Conservation (phyloP, 2,888 invertebrate genomes). For the Tricholauxania praeusta region DNA sequence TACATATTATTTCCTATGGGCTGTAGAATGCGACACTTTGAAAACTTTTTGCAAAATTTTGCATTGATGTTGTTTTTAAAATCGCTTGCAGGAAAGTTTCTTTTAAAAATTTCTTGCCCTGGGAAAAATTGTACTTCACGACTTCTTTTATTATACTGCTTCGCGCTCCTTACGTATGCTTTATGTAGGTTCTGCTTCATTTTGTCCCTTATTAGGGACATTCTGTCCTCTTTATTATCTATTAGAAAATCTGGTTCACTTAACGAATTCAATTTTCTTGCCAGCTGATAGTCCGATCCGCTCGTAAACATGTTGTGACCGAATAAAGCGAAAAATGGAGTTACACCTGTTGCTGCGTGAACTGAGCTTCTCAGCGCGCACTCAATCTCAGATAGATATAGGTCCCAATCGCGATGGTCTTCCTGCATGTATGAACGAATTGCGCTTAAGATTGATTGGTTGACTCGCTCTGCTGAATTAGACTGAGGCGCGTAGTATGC, state of each 20-base stretch:
- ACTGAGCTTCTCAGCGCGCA: conserved; percentile 8
- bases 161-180: too few relatives aligned
- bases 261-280: too few relatives aligned
- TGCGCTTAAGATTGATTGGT: conserved; percentile 51
- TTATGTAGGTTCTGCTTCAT: too few relatives aligned
- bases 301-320: too few relatives aligned
- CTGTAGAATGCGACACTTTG: not conserved
- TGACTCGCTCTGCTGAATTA: conserved; percentile 49
- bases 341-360: too few relatives aligned
- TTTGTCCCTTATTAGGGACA: too few relatives aligned
- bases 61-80: not conserved
- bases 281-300: too few relatives aligned
- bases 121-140: too few relatives aligned
- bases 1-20: not conserved
- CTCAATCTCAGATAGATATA: conserved; percentile 32
- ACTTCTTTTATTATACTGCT: too few relatives aligned
- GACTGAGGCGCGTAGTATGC: conserved; percentile 55
- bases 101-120: not conserved
- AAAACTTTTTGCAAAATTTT: not conserved
- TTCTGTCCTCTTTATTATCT: too few relatives aligned
- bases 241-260: too few relatives aligned
- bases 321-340: too few relatives aligned
- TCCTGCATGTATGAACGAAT: conserved; percentile 42
- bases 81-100: not conserved
- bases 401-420: conserved; percentile 40